Base-by-base conservation (phyloP, 2,888 invertebrate genomes). In the Sminthurides aquaticus region DNA sequence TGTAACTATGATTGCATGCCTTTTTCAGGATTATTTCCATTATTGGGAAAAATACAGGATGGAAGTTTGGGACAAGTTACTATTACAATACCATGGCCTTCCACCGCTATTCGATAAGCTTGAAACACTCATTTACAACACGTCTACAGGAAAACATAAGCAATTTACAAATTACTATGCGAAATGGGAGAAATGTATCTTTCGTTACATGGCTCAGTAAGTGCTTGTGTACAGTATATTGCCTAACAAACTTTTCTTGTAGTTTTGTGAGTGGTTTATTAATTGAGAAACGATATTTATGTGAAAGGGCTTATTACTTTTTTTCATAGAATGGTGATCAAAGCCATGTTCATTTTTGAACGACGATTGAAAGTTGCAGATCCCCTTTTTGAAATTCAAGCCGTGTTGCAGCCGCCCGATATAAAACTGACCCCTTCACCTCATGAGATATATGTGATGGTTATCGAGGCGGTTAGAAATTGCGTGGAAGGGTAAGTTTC, bases 101-200 rank as follows among this genome's bases (percentile, higher is more conserved):
- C 88, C 89, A 0, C 91, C 92, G 0, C 85, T 91, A 64, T 81
- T 95, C 18, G 86, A 87, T 74, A 94, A 94, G 79, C 79, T 94
- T 68, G 94, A 95, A 79, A 89, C 88, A 69, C 80, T 94, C 43
- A 88, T 92, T 1, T 82, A 91, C 24, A 87, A 87, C 67, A 87
- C 89, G 1, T 87, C 87, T 71, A 87, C 89, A 0, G 92, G 93
- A 1, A 82, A 80, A 60, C 87, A 88, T 0, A 78, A 82, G 0
- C 84, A 86, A 68, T 90, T 95, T 88, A 80, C 81, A 2, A 80
- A 86, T 1, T 91, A 90, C 77, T 95, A 94, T 76, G 80, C 83
- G 0, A 84, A 83, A 77, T 94, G 92, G 89, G 94, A 94, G 77
- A 84, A 83, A 75, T 87, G 87, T 78, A 85, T 91, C 24, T 91